Base-by-base conservation (phyloP, 1,140 invertebrate species). In the Melipona quadrifasciata region DNA sequence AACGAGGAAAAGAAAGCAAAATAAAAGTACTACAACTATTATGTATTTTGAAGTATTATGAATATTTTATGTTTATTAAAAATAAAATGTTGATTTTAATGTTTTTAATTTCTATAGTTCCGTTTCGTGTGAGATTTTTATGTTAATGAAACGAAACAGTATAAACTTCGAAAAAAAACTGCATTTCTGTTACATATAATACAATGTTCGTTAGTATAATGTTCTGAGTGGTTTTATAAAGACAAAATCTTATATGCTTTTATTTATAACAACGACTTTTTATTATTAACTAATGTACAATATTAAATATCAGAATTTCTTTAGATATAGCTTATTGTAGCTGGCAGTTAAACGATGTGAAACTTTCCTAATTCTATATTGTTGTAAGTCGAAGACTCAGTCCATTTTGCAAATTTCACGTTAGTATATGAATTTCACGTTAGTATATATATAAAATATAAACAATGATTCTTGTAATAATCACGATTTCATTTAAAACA, bases 261-360 rank as follows among this genome's bases (percentile, higher is more conserved):
- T 72, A 90, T 89, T 81, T 90, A 68, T 80, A 89, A 84, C 65
- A 77, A 83, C 39, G 76, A 68, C 58, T 72, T 77, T 82, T 83
- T 86, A 87, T 89, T 89, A 85, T 89, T 75, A 87, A 90, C 78
- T 89, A 87, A 86, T 90, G 70, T 89, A 71, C 83, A 87, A 79
- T 89, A 81, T 89, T 89, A 85, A 87, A 89, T 87, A 68, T 87
- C 78, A 80, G 78, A 89, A 81, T 84, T 75, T n/a, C 39, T 72
- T 77, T 77, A 89, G 71, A 74, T 83, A 77, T 81, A 81, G 39
- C 71, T 65, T 82, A 89, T 89, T 86, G 71, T 83, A 84, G 76
- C 76, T 87, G 39, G 65, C 78, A 84, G 57, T 89, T 34, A 55
- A 85, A 87, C 80, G 65, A 86, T 82, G 73, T 71, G 64, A 86